phyloP scores from a whole-genome alignment of 2,113 vertebrate genomes.

The Isichthys henryi region DNA sequence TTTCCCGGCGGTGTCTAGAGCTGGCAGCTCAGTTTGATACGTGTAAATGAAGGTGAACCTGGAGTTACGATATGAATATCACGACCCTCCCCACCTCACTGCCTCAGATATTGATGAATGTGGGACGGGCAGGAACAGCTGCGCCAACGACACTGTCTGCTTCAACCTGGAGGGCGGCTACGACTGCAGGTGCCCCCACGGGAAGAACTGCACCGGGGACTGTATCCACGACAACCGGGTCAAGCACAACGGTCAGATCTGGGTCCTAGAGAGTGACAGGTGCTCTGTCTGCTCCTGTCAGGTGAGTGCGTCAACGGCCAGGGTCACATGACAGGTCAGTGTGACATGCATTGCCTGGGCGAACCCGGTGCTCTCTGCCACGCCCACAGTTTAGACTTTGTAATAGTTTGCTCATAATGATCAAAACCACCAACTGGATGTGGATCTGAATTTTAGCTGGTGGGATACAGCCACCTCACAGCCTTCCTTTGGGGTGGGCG shows the following conservation, averaged over 20 bases:
- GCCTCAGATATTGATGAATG: constrained; percentile 92
- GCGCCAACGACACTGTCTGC: constrained; percentile 94
- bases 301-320: constrained; percentile 43
- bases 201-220: constrained; percentile 94
- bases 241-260: constrained; percentile 95
- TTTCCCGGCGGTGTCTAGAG: not conserved
- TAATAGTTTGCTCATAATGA: not conserved
- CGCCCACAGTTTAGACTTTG: not conserved
- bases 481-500: not conserved
- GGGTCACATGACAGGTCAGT: not conserved
- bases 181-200: constrained; percentile 95
- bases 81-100: constrained; percentile 43
- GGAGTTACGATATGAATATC: constrained; percentile 50
- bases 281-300: constrained; percentile 97
- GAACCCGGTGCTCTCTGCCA: not conserved
- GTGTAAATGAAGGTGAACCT: not conserved
- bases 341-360: not conserved
- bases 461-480: not conserved
- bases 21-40: constrained; percentile 6
- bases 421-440: not conserved
- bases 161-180: constrained; percentile 97
- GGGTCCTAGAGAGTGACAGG: constrained; percentile 91
- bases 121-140: constrained; percentile 84
- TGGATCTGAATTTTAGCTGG: not conserved
- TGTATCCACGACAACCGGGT: constrained; percentile 85